Percentiles rank a stretch among this genome's conserved stretches.
Evolutionary conservation across 2,888 invertebrate genomes (phyloP).

Genomic region (Liopterus haemorrhoidalis): DNA sequence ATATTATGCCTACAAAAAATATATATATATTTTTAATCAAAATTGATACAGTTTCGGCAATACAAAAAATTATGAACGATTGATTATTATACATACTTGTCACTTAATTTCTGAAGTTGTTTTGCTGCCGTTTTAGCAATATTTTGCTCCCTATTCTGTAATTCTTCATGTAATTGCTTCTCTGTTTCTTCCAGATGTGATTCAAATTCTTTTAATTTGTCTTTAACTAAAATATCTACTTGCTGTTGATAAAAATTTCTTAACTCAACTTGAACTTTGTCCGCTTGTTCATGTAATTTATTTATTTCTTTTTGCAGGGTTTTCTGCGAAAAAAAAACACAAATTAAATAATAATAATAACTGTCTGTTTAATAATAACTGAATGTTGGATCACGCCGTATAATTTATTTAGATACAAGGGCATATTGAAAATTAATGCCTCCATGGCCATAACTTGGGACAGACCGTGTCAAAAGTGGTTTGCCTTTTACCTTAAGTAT

Average conservation of each 20-base stretch:
- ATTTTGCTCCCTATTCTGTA: conserved; percentile 57
- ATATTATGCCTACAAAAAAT: conserved; percentile 56
- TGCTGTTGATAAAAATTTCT: conserved; percentile 74
- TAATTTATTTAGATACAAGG: not conserved
- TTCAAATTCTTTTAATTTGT: conserved; percentile 72
- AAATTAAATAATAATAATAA: conserved; percentile 16
- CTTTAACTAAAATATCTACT: conserved; percentile 68
- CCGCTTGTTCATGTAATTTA: conserved; percentile 50
- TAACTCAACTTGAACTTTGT: conserved; percentile 61
- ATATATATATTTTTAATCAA: conserved; percentile 16
- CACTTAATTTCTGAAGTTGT: conserved; percentile 65
- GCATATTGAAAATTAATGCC: too few relatives aligned
- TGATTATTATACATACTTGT: conserved; percentile 48
- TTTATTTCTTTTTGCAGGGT: conserved; percentile 43
- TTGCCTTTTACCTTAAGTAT: too few relatives aligned
- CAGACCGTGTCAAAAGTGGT: too few relatives aligned
- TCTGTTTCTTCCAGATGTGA: conserved; percentile 66
- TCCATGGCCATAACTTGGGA: too few relatives aligned
- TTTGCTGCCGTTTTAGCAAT: conserved; percentile 65
- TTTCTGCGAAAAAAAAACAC: conserved; percentile 41
- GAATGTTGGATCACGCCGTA: not conserved
- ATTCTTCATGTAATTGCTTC: conserved; percentile 56
- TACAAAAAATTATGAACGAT: conserved; percentile 32
- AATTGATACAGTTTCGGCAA: conserved; percentile 38
- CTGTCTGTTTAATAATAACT: not conserved